Percentiles rank a stretch among this genome's conserved stretches.
Conservation (phyloP, 2,113 vertebrate genomes). For the Danionella cerebrum region DNA sequence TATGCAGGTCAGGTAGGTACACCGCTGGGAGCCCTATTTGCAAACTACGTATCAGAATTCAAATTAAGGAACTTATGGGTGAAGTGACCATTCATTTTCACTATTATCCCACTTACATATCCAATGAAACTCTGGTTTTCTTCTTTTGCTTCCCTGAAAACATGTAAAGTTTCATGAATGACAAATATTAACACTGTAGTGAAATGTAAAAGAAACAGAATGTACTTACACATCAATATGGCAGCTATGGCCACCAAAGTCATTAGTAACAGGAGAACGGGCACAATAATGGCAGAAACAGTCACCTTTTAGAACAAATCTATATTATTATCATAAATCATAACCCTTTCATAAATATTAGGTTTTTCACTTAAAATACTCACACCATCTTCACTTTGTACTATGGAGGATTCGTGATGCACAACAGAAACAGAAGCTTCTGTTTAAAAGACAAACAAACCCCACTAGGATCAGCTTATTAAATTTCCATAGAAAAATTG, state of each 20-base stretch:
- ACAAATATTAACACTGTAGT: background rate
- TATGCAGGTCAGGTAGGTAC: too few relatives aligned
- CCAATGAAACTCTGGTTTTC: background rate
- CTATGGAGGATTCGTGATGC: background rate
- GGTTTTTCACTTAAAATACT: background rate
- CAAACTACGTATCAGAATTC: too few relatives aligned
- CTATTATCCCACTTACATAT: slow-evolving; percentile 43
- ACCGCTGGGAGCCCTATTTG: too few relatives aligned
- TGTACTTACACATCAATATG: slow-evolving; percentile 2
- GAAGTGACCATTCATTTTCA: too few relatives aligned
- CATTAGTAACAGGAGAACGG: slow-evolving; percentile 19
- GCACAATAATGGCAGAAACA: slow-evolving; percentile 7
- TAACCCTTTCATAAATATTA: background rate
- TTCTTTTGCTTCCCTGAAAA: slow-evolving; percentile 29
- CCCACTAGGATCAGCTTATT: background rate
- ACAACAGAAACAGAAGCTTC: background rate
- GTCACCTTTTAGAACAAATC: slow-evolving; percentile 9
- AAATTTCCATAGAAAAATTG: too few relatives aligned
- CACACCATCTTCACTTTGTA: background rate
- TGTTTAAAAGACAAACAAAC: background rate
- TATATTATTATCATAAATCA: background rate
- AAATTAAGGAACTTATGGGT: too few relatives aligned
- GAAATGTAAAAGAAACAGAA: background rate
- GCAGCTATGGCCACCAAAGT: background rate
- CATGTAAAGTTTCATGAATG: background rate